Evolutionary conservation across 2,797 vertebrate species (phyloP).

Genomic region (Aythya fuligula): DNA sequence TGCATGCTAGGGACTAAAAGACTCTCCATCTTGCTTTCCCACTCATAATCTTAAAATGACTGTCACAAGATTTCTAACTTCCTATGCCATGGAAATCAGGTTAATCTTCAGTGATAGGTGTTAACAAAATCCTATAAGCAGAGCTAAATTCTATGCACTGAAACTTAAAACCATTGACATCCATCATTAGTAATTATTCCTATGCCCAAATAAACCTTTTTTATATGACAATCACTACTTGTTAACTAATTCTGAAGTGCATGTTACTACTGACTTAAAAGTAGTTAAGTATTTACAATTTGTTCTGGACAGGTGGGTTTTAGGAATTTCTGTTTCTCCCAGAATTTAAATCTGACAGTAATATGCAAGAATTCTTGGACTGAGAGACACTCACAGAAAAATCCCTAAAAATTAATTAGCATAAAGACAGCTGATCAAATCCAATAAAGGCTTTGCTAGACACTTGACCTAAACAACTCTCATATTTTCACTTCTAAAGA

Average conservation of each 20-base stretch:
- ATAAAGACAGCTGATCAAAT: background rate
- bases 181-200: constrained; percentile 32
- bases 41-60: constrained; percentile 45
- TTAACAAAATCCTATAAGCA: constrained; percentile 64
- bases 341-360: background rate
- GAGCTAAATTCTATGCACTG: background rate
- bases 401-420: background rate
- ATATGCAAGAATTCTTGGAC: background rate
- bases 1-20: constrained; percentile 3
- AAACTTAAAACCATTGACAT: constrained; percentile 42
- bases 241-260: background rate
- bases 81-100: constrained; percentile 36
- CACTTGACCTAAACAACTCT: background rate
- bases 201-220: constrained; percentile 26
- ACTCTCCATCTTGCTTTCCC: constrained; percentile 31
- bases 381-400: constrained; percentile 1
- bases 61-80: constrained; percentile 62
- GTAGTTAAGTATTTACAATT: background rate
- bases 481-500: background rate
- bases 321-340: background rate
- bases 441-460: background rate
- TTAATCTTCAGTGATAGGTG: constrained; percentile 67
- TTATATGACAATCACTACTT: constrained; percentile 16
- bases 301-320: background rate
- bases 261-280: background rate